Evolutionary conservation across 2,113 vertebrate genomes (phyloP).

Genomic region (Uria lomvia): DNA sequence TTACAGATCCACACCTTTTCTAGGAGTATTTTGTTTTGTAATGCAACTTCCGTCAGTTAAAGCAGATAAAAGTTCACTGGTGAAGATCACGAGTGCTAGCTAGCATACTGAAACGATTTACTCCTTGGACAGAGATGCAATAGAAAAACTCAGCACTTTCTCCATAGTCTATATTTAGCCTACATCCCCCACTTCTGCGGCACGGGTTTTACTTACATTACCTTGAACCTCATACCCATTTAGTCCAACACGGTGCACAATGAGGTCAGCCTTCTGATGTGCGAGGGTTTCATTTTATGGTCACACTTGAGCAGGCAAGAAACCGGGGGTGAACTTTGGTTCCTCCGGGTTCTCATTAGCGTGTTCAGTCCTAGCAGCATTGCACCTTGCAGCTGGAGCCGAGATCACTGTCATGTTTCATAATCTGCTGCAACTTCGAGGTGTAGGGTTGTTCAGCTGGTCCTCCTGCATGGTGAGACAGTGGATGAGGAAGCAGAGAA

Average conservation of each 20-base stretch:
- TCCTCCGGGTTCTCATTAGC: neutral
- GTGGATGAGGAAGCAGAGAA: neutral
- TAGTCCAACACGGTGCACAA: neutral
- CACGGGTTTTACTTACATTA: neutral
- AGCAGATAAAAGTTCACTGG: neutral
- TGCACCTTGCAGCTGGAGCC: rapidly evolving
- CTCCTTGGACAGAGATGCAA: neutral
- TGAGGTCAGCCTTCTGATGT: constrained; percentile 26
- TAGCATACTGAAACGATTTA: neutral
- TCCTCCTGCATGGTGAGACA: rapidly evolving
- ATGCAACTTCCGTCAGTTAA: neutral
- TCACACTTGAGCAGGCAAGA: constrained; percentile 15
- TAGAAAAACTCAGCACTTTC: neutral
- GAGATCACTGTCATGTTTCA: neutral
- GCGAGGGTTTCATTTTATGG: neutral
- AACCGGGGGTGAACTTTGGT: neutral
- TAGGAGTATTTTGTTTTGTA: neutral
- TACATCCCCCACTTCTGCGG: neutral
- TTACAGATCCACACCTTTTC: neutral
- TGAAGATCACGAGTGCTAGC: neutral
- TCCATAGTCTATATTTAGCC: neutral
- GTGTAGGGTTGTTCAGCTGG: neutral
- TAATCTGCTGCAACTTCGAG: neutral
- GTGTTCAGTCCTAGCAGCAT: rapidly evolving
- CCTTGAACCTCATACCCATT: neutral